A percentile compares a stretch with the other conserved stretches of the same genome.
phyloP scores from a whole-genome alignment of 2,888 invertebrate genomes.

The Stictocephala bisonia region DNA sequence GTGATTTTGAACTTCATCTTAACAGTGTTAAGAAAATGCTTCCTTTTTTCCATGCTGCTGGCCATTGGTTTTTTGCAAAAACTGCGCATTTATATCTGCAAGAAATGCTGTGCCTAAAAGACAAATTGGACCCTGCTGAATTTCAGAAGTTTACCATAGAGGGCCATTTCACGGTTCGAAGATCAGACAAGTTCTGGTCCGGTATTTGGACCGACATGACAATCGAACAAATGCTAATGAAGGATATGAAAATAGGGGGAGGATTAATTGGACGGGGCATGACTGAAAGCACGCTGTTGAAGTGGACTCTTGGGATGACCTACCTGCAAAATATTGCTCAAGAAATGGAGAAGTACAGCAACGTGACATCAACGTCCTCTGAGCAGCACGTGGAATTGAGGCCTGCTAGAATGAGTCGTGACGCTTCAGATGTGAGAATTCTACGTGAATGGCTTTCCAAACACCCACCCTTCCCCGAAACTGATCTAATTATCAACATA shows the following conservation, averaged over 20 bases:
- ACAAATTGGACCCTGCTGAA: conserved; percentile 27
- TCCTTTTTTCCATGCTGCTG: conserved; percentile 51
- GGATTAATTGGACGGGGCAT: conserved; percentile 60
- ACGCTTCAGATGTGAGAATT: conserved; percentile 58
- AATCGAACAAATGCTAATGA: conserved; percentile 61
- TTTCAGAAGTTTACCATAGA: conserved; percentile 20
- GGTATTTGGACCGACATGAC: conserved; percentile 51
- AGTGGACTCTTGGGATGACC: conserved; percentile 51
- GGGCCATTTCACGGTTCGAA: conserved; percentile 49
- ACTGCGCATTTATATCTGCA: conserved; percentile 53
- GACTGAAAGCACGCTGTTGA: conserved; percentile 42
- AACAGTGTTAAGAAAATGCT: conserved; percentile 15
- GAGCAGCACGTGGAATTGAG: conserved; percentile 60
- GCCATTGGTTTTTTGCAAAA: conserved; percentile 55
- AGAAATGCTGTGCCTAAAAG: conserved; percentile 48
- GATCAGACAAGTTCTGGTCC: conserved; percentile 48
- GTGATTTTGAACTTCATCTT: conserved; percentile 20
- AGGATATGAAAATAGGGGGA: conserved; percentile 57
- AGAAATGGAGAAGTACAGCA: conserved; percentile 56
- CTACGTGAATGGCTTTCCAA: conserved; percentile 54
- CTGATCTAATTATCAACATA: no score
- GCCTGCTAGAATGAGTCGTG: conserved; percentile 59
- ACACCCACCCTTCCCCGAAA: conserved; percentile 6
- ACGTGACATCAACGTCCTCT: conserved; percentile 50
- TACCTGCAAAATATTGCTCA: conserved; percentile 53